phyloP scores from a whole-genome alignment of 2,888 invertebrate genomes.

The Eristalis tenax region DNA sequence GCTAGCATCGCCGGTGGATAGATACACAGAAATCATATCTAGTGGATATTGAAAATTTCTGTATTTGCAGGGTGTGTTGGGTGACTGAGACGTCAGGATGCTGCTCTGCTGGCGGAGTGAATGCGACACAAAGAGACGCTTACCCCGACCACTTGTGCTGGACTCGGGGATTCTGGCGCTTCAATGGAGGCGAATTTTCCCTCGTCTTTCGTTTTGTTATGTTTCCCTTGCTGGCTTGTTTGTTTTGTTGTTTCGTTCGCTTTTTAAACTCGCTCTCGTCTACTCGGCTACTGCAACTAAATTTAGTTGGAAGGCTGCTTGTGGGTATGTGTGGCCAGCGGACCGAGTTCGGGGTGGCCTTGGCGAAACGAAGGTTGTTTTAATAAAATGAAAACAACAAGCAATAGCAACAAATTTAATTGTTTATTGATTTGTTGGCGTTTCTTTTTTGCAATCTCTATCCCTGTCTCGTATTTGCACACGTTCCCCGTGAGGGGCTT shows the following conservation, averaged over 20 bases:
- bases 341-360: slow-evolving; percentile 37
- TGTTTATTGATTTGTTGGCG: slow-evolving; percentile 39
- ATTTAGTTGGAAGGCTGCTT: slow-evolving; percentile 55
- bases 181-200: slow-evolving; percentile 67
- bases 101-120: slow-evolving; percentile 2
- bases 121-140: slow-evolving; percentile 62
- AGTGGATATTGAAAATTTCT: slow-evolving; percentile 40
- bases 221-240: slow-evolving; percentile 12
- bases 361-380: slow-evolving; percentile 35
- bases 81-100: slow-evolving; percentile 27
- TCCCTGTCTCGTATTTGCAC: neutral
- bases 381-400: slow-evolving; percentile 11
- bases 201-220: slow-evolving; percentile 28
- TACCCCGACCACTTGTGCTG: slow-evolving; percentile 56
- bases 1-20: slow-evolving; percentile 53
- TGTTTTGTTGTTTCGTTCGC: slow-evolving; percentile 2
- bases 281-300: slow-evolving; percentile 45
- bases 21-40: slow-evolving; percentile 61
- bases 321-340: slow-evolving; percentile 2
- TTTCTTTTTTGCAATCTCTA: neutral
- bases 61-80: slow-evolving; percentile 61
- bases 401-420: slow-evolving; percentile 40
- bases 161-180: slow-evolving; percentile 40
- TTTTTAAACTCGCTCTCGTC: slow-evolving; percentile 23
- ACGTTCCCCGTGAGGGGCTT: neutral